Evolutionary conservation across 2,888 invertebrate species (phyloP).

Genomic region (Brachynemurus nebulosus): DNA sequence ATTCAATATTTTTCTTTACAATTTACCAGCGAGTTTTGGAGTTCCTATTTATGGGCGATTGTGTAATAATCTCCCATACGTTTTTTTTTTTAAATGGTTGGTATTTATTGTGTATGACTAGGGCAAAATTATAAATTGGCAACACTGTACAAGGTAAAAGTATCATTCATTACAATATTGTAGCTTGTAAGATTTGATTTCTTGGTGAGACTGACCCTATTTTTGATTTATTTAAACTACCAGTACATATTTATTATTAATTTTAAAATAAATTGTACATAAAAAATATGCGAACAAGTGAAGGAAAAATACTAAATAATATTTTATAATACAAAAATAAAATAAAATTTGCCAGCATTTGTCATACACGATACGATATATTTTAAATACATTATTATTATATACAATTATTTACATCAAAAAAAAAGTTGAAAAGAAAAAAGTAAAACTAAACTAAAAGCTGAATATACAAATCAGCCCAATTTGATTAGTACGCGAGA

Average conservation of each 20-base stretch:
- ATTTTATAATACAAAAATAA: too few species aligned
- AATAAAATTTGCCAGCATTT: not conserved
- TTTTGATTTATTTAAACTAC: slow-evolving; percentile 12
- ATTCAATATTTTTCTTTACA: slow-evolving; percentile 45
- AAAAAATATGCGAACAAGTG: too few species aligned
- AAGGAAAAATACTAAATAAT: not conserved
- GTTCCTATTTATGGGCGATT: slow-evolving; percentile 51
- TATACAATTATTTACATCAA: slow-evolving; percentile 13
- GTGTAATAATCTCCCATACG: too few species aligned
- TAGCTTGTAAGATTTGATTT: too few species aligned
- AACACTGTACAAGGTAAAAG: too few species aligned
- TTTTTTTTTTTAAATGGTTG: too few species aligned
- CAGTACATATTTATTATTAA: slow-evolving; percentile 10
- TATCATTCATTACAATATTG: too few species aligned
- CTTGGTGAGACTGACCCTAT: too few species aligned
- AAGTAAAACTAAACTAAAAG: slow-evolving; percentile 8
- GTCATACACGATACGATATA: slow-evolving; percentile 11
- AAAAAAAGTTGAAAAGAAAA: slow-evolving; percentile 7
- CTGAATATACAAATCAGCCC: not conserved
- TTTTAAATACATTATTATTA: too few species aligned
- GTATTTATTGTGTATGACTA: slow-evolving; percentile 29
- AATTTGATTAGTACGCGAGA: not conserved
- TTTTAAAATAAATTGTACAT: slow-evolving; percentile 1
- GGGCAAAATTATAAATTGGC: slow-evolving; percentile 16
- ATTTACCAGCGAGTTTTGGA: slow-evolving; percentile 65